These are phyloP conservation scores for Grus americana DNA, from an alignment of 2,113 vertebrate genomes.

Conservation along the genomic window DNA sequence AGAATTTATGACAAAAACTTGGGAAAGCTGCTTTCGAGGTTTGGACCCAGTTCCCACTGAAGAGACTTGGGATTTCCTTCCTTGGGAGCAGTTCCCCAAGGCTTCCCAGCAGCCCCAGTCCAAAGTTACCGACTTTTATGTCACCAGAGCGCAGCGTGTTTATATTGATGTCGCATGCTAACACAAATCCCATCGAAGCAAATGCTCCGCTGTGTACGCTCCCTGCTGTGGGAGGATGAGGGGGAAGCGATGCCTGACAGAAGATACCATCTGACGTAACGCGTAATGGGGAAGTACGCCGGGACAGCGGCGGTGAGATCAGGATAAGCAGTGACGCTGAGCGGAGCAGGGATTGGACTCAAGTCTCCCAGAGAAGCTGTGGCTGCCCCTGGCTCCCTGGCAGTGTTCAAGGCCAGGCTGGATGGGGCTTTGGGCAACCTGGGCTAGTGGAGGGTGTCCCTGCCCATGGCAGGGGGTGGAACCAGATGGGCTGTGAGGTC, in stretches of 20 bases:
- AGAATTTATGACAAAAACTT: background rate
- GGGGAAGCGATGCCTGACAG: background rate
- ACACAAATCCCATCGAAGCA: background rate
- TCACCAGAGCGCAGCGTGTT: background rate
- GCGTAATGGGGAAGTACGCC: background rate
- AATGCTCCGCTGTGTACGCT: accelerated
- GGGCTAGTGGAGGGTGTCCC: no score
- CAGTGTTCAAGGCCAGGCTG: no score
- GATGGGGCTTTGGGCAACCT: no score
- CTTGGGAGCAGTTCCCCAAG: background rate
- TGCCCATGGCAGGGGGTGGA: no score
- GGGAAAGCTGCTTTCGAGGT: background rate
- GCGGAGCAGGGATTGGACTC: background rate
- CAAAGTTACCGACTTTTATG: background rate
- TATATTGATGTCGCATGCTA: background rate
- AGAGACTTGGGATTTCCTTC: background rate
- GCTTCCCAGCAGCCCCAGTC: background rate
- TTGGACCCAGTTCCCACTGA: background rate
- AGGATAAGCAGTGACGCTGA: background rate
- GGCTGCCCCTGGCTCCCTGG: no score
- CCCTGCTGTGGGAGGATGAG: background rate
- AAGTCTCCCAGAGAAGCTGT: background rate
- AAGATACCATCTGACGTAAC: background rate
- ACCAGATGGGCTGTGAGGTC: no score
- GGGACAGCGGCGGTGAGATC: background rate